phyloP scores from a whole-genome alignment of 2,113 vertebrate genomes.

The Helogale parvula region DNA sequence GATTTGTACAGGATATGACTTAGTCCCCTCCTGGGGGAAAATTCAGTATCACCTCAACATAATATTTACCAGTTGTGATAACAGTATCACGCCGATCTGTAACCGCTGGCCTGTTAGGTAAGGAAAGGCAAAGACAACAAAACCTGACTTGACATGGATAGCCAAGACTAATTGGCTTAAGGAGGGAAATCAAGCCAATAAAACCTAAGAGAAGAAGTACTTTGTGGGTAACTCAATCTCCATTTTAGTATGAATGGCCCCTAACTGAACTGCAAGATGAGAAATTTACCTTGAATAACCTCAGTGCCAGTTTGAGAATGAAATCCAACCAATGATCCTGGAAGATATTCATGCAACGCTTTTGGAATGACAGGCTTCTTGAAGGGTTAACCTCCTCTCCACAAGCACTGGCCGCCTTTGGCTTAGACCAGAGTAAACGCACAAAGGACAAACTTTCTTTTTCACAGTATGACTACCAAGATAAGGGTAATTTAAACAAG shows the following conservation, averaged over 20 bases:
- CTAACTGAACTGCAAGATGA: constrained; percentile 52
- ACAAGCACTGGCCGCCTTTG: neutral
- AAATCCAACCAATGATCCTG: neutral
- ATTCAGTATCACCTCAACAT: neutral
- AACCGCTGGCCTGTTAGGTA: neutral
- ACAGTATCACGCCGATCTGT: neutral
- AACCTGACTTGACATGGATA: neutral
- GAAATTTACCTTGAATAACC: constrained; percentile 35
- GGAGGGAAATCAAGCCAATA: constrained; percentile 21
- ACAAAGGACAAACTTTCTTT: constrained; percentile 41
- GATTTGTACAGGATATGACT: neutral
- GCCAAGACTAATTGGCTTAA: neutral
- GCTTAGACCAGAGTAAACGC: neutral
- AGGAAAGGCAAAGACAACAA: neutral
- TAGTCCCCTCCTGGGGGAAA: neutral
- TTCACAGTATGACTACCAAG: constrained; percentile 3
- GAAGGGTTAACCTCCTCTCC: neutral
- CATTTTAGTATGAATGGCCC: neutral
- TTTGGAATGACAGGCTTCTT: neutral
- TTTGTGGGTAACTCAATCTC: neutral
- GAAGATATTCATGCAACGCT: neutral
- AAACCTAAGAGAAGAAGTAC: neutral
- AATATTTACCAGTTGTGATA: neutral
- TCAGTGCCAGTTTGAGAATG: neutral
- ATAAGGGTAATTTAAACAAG: constrained; percentile 34